phyloP scores from a whole-genome alignment of 1,140 invertebrate species.

The Colletes gigas region DNA sequence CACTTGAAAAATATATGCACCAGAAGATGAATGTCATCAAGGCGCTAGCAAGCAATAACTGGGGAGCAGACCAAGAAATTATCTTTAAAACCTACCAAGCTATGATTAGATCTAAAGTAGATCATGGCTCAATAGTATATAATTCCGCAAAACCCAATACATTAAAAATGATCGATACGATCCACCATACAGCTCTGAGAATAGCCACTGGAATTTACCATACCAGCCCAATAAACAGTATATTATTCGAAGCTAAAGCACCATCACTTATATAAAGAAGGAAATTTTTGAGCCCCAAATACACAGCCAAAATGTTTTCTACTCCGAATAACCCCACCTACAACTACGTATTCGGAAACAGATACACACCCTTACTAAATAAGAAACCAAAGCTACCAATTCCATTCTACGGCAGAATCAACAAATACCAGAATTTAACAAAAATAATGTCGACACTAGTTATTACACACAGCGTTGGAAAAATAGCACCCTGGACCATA shows the following conservation, averaged over 20 bases:
- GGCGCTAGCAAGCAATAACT: neutral
- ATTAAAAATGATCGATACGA: neutral
- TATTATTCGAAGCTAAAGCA: neutral
- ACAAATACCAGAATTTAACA: neutral
- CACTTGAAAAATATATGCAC: neutral
- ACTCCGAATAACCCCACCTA: neutral
- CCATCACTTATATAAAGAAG: neutral
- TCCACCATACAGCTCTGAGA: neutral
- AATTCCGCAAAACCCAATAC: neutral
- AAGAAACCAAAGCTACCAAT: neutral
- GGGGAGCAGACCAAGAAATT: neutral
- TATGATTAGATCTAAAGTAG: neutral
- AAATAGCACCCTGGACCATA: too few relatives aligned
- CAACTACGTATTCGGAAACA: neutral
- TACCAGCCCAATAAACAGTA: neutral
- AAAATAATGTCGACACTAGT: neutral
- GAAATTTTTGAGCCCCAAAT: neutral
- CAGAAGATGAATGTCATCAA: neutral
- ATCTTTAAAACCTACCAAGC: neutral
- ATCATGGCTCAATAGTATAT: neutral
- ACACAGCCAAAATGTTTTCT: neutral
- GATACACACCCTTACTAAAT: too few relatives aligned
- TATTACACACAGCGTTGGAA: neutral
- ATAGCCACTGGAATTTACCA: neutral
- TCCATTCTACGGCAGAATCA: neutral